Evolutionary conservation across 2,888 invertebrate genomes (phyloP).

Genomic region (Creontiades dilutus): DNA sequence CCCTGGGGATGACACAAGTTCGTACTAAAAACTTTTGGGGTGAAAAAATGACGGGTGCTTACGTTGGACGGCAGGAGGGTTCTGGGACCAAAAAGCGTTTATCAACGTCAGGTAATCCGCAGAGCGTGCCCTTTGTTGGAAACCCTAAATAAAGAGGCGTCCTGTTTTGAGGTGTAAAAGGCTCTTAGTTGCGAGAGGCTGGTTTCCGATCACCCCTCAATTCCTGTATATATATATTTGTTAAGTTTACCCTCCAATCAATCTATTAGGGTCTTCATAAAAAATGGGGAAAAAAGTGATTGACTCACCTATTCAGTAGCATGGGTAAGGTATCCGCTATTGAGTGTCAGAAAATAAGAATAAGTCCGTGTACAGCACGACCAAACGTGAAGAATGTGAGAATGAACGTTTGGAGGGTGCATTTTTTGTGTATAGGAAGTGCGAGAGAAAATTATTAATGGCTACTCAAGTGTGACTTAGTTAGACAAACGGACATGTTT

Average conservation of each 20-base stretch:
- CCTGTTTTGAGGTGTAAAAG: slow-evolving; percentile 8
- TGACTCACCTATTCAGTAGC: too few relatives aligned
- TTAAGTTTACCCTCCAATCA: neutral
- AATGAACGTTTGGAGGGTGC: too few relatives aligned
- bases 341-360: too few relatives aligned
- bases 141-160: slow-evolving; percentile 17
- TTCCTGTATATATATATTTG: neutral
- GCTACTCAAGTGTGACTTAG: too few relatives aligned
- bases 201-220: slow-evolving; percentile 12
- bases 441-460: too few relatives aligned
- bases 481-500: too few relatives aligned
- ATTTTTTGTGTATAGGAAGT: too few relatives aligned
- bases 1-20: slow-evolving; percentile 14
- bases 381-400: too few relatives aligned
- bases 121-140: slow-evolving; percentile 21
- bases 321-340: too few relatives aligned
- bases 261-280: neutral
- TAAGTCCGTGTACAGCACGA: too few relatives aligned
- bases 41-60: neutral
- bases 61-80: slow-evolving; percentile 4
- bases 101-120: slow-evolving; percentile 20
- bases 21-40: neutral
- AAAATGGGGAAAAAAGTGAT: neutral
- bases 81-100: slow-evolving; percentile 25
- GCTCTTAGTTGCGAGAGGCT: neutral